These are phyloP conservation scores for Heptranchias perlo DNA, from an alignment of 2,113 vertebrate species.

Conservation along the genomic window DNA sequence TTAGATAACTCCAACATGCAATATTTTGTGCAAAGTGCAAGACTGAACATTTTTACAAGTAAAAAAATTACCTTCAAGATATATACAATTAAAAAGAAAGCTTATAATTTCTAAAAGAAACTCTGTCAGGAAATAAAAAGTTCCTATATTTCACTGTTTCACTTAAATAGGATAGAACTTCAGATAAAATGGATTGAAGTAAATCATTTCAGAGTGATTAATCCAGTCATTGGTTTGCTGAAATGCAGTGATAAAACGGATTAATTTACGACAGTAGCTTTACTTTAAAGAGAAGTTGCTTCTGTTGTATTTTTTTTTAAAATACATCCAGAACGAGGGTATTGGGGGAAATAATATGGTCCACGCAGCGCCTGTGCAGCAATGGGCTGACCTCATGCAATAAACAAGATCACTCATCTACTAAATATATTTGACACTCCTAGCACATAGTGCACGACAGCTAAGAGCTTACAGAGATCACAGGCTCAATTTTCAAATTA, in stretches of 20 bases:
- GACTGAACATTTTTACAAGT: background rate
- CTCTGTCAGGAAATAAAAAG: background rate
- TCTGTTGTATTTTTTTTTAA: background rate
- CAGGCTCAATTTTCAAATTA: no score
- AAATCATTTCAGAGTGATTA: background rate
- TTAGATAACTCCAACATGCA: background rate
- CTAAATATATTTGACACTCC: background rate
- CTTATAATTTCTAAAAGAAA: background rate
- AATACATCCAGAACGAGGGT: background rate
- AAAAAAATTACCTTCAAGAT: background rate
- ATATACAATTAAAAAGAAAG: background rate
- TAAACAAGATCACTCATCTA: background rate
- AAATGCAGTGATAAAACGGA: background rate
- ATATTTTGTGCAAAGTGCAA: background rate
- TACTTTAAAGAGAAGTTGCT: background rate
- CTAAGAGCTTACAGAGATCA: background rate
- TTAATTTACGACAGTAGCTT: background rate
- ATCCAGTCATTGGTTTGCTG: background rate
- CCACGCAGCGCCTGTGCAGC: background rate
- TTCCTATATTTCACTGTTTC: background rate
- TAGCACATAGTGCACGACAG: background rate
- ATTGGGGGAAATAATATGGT: background rate
- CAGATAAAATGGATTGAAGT: background rate
- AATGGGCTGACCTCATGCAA: background rate
- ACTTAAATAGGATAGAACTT: background rate